These are phyloP conservation scores for Microctonus hyperodae DNA, from an alignment of 2,888 invertebrate species.

Conservation along the genomic window DNA sequence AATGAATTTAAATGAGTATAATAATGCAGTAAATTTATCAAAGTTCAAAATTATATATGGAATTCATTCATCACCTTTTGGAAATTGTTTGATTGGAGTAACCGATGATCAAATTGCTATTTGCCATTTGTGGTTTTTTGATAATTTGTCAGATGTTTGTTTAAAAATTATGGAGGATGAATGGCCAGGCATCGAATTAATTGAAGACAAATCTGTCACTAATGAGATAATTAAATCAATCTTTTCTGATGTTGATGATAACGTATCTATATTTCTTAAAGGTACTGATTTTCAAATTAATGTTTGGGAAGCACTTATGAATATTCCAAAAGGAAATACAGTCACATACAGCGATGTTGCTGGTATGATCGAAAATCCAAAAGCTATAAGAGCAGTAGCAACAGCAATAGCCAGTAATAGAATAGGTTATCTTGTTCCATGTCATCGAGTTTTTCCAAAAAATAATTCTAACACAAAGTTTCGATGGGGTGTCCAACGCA, in stretches of 20 bases:
- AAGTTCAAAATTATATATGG: conserved; percentile 44
- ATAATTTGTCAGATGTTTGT: conserved; percentile 34
- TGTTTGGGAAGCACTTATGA: conserved; percentile 50
- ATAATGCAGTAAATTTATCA: not conserved
- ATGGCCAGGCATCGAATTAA: conserved; percentile 44
- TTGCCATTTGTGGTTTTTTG: conserved; percentile 46
- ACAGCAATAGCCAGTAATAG: conserved; percentile 51
- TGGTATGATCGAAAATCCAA: conserved; percentile 46
- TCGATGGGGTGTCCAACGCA: conserved; percentile 38
- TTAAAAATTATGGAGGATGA: conserved; percentile 38
- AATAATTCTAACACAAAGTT: conserved; percentile 47
- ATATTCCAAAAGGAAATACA: conserved; percentile 45
- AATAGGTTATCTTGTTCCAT: conserved; percentile 53
- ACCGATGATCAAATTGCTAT: conserved; percentile 42
- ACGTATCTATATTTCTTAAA: conserved; percentile 43
- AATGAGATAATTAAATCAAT: conserved; percentile 39
- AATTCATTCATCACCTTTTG: conserved; percentile 48
- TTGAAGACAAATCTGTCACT: conserved; percentile 35
- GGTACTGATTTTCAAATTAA: conserved; percentile 55
- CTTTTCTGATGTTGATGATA: conserved; percentile 3
- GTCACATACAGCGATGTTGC: conserved; percentile 51
- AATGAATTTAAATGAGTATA: not conserved
- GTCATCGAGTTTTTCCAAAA: conserved; percentile 54
- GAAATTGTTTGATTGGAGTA: conserved; percentile 48
- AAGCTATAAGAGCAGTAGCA: conserved; percentile 50